Evolutionary conservation across 2,113 vertebrate species (phyloP).

Genomic region (Paracanthobrama guichenoti): DNA sequence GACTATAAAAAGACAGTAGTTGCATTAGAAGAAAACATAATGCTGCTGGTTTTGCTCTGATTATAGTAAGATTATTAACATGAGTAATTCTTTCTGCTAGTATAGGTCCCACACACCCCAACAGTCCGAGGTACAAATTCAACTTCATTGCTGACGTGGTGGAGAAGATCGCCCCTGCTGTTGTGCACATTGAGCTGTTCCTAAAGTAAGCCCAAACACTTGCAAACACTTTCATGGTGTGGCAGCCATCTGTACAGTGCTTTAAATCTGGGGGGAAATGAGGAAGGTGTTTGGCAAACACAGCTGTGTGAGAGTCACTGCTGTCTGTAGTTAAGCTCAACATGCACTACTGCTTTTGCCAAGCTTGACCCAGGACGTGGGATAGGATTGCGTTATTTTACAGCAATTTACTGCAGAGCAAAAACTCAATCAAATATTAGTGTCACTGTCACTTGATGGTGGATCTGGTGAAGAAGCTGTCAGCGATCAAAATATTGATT

Average conservation of each 20-base stretch:
- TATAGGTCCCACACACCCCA: slow-evolving; percentile 84
- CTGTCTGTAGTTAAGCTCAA: neutral
- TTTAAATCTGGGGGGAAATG: neutral
- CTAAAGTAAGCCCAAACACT: slow-evolving; percentile 77
- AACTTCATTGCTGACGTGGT: slow-evolving; percentile 98
- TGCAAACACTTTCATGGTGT: slow-evolving; percentile 23
- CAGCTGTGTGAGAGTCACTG: slow-evolving; percentile 13
- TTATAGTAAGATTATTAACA: slow-evolving; percentile 21
- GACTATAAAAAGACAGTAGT: neutral
- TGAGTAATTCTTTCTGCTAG: slow-evolving; percentile 81
- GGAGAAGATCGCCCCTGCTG: slow-evolving; percentile 93
- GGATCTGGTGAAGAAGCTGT: no score
- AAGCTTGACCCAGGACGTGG: neutral
- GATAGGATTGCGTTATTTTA: no score
- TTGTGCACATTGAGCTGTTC: slow-evolving; percentile 96
- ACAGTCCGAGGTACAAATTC: slow-evolving; percentile 91
- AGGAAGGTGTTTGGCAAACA: slow-evolving; percentile 19
- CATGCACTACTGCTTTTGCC: slow-evolving; percentile 28
- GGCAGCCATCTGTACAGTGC: neutral
- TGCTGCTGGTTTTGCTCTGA: neutral
- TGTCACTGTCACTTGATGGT: no score
- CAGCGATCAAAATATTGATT: no score
- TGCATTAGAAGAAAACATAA: neutral
- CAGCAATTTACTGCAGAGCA: no score
- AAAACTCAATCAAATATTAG: no score